A percentile compares a stretch with the other conserved stretches of the same genome.
Evolutionary conservation across 2,113 vertebrate genomes (phyloP).

Genomic region (Sterrhoptilus dennistouni): DNA sequence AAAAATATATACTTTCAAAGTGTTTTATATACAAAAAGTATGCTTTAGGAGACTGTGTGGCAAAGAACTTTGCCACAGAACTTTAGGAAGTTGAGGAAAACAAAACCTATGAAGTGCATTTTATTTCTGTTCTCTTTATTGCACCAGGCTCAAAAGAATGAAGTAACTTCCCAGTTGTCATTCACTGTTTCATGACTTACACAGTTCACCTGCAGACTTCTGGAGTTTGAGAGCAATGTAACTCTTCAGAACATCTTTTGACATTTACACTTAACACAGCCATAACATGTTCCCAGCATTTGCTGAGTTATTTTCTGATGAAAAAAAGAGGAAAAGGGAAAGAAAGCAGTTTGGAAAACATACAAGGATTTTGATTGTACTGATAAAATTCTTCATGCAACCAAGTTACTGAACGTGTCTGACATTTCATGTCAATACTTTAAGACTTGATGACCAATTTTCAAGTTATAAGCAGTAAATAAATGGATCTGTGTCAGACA

Average conservation of each 20-base stretch:
- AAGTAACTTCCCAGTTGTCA: neutral
- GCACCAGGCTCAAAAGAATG: neutral
- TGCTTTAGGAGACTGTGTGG: neutral
- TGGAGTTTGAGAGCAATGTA: neutral
- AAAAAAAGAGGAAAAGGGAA: neutral
- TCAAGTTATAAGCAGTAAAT: neutral
- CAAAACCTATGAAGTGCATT: neutral
- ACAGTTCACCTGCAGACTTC: neutral
- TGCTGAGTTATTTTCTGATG: neutral
- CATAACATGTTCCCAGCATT: neutral
- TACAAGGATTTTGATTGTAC: neutral
- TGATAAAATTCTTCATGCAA: neutral
- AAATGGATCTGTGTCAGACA: neutral
- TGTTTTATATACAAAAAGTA: neutral
- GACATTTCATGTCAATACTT: neutral
- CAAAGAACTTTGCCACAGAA: neutral
- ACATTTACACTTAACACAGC: neutral
- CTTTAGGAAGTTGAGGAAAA: neutral
- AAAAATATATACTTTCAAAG: constrained; percentile 4
- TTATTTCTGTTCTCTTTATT: neutral
- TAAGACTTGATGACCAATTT: neutral
- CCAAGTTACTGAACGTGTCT: neutral
- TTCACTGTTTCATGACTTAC: neutral
- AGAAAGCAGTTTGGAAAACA: neutral
- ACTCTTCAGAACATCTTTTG: neutral